These are phyloP conservation scores for Garrulus glandarius DNA, from an alignment of 2,797 vertebrate genomes.

Conservation along the genomic window DNA sequence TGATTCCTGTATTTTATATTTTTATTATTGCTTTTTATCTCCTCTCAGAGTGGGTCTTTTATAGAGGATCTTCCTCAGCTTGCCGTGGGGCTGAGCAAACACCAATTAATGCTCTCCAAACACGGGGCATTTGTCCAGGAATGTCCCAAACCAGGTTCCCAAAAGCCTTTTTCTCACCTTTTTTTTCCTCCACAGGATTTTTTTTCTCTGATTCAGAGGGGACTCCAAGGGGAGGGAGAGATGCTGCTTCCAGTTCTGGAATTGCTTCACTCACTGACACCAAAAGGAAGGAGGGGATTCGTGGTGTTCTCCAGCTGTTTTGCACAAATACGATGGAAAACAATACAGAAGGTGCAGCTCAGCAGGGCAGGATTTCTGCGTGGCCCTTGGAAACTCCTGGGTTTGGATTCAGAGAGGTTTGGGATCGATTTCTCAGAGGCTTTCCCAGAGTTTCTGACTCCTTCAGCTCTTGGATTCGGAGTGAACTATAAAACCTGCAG, in stretches of 20 bases:
- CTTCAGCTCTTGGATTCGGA: neutral
- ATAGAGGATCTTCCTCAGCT: neutral
- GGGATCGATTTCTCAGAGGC: neutral
- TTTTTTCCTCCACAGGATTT: neutral
- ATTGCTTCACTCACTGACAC: neutral
- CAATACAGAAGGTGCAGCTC: neutral
- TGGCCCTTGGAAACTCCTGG: neutral
- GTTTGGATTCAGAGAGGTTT: neutral
- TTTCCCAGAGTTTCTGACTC: neutral
- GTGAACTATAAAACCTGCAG: neutral
- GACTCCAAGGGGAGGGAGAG: neutral
- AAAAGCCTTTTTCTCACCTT: neutral
- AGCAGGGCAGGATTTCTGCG: neutral
- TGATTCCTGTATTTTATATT: neutral
- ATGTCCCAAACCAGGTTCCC: neutral
- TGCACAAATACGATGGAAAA: neutral
- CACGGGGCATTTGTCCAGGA: neutral
- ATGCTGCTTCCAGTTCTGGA: neutral
- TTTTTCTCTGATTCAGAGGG: neutral
- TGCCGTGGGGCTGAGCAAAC: neutral
- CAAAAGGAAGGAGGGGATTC: neutral
- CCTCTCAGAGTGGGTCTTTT: neutral
- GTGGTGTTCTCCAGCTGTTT: neutral
- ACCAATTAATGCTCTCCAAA: neutral
- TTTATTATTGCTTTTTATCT: conserved; percentile 17